Conservation (phyloP, 2,888 invertebrate genomes). For the Melipona bicolor region DNA sequence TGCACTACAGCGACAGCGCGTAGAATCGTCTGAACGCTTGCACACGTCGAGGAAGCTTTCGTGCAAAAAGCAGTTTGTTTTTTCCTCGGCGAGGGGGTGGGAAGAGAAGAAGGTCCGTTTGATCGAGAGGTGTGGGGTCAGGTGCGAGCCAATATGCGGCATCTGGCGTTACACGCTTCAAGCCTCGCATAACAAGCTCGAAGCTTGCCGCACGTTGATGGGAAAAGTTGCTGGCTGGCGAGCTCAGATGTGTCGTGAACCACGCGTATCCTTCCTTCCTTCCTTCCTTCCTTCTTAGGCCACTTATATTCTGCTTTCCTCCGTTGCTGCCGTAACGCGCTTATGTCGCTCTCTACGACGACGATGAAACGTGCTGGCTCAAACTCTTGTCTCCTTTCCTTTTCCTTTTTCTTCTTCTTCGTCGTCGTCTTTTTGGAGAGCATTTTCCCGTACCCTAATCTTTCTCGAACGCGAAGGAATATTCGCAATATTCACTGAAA, state of each 20-base stretch:
- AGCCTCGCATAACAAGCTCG: constrained; percentile 83
- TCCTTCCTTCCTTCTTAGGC: constrained; percentile 42
- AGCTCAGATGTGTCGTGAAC: constrained; percentile 74
- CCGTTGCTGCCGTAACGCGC: constrained; percentile 63
- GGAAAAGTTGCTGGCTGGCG: constrained; percentile 82
- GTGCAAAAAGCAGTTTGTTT: neutral
- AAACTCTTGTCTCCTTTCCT: constrained; percentile 3
- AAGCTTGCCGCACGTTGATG: constrained; percentile 80
- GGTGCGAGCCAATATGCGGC: constrained; percentile 81
- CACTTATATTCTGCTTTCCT: constrained; percentile 46
- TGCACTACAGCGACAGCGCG: too few relatives aligned
- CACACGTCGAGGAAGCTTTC: neutral
- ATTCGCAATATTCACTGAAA: neutral
- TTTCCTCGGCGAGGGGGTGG: neutral
- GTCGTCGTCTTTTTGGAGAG: too few relatives aligned
- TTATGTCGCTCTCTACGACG: constrained; percentile 68
- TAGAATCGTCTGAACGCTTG: too few relatives aligned
- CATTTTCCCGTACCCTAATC: constrained; percentile 14
- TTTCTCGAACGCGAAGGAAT: neutral
- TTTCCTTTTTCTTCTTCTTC: neutral
- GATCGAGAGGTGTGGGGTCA: constrained; percentile 62
- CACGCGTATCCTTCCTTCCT: constrained; percentile 55
- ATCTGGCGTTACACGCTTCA: constrained; percentile 83
- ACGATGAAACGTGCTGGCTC: constrained; percentile 36
- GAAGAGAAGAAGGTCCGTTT: neutral